Percentiles rank a stretch among this genome's conserved stretches.
Conservation (phyloP, 23 tunicate species). For the Clavelina lepadiformis region DNA sequence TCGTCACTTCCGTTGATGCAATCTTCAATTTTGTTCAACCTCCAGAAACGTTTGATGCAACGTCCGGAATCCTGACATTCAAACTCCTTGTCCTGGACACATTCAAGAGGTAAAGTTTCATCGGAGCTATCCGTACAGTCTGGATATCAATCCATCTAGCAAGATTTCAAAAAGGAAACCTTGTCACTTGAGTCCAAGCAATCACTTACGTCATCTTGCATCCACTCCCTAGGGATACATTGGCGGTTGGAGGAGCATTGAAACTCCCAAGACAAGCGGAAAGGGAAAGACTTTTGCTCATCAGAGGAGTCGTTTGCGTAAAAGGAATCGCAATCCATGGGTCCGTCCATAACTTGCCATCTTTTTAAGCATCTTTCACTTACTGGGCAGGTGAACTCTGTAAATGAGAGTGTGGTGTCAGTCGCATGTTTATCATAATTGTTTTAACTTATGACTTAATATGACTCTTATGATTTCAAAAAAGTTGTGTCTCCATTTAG, state of each 20-base stretch:
- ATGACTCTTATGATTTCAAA: no score
- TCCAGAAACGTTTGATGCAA: slow-evolving; percentile 37
- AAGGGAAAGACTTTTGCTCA: slow-evolving; percentile 1
- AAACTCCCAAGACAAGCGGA: background rate
- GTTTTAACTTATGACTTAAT: no score
- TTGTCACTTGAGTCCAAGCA: slow-evolving; percentile 8
- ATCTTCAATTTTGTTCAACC: slow-evolving; percentile 1
- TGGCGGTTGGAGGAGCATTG: slow-evolving; percentile 11
- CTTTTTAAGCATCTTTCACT: slow-evolving; percentile 6
- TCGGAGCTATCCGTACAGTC: slow-evolving; percentile 33
- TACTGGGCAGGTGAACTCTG: slow-evolving; percentile 2
- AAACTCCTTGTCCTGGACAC: slow-evolving; percentile 12
- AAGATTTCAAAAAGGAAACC: slow-evolving; percentile 13
- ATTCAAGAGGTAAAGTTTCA: background rate
- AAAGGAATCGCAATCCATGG: slow-evolving; percentile 2
- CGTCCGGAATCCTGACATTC: slow-evolving; percentile 17
- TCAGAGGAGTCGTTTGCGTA: background rate
- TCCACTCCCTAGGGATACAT: slow-evolving; percentile 1
- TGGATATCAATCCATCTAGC: slow-evolving; percentile 14
- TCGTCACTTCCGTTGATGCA: slow-evolving; percentile 46
- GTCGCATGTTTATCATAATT: no score
- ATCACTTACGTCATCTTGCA: background rate
- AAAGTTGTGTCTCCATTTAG: no score
- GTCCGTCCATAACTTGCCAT: slow-evolving; percentile 18
- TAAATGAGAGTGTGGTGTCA: no score